A percentile compares a stretch with the other conserved stretches of the same genome.
phyloP scores from a whole-genome alignment of 2,797 vertebrate species.

The Danio choprae region DNA sequence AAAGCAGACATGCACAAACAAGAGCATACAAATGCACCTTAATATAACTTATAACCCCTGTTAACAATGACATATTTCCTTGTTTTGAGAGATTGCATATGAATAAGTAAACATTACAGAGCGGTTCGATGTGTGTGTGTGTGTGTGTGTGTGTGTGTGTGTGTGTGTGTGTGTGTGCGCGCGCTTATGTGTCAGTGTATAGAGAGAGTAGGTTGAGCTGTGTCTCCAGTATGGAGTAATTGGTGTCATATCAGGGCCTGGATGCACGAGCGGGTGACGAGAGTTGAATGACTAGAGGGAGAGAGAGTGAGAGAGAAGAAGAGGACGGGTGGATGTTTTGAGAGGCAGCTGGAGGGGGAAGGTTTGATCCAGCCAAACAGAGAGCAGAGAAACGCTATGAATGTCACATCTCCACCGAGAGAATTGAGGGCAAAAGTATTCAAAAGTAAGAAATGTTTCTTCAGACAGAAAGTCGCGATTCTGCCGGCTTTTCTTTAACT shows the following conservation, averaged over 20 bases:
- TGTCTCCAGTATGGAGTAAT: conserved; percentile 50
- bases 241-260: conserved; percentile 51
- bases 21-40: neutral
- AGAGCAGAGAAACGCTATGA: conserved; percentile 29
- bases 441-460: neutral
- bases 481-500: neutral
- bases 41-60: neutral
- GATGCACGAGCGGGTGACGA: conserved; percentile 35
- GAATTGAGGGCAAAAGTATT: conserved; percentile 18
- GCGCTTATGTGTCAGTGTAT: conserved; percentile 10
- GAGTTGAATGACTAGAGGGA: conserved; percentile 55
- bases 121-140: neutral
- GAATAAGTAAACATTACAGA: conserved; percentile 20
- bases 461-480: conserved; percentile 10
- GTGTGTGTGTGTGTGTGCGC: neutral
- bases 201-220: conserved; percentile 12
- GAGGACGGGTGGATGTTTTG: conserved; percentile 16
- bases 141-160: no score
- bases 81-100: conserved; percentile 20
- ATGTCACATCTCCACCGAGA: conserved; percentile 29
- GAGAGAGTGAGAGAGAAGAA: neutral
- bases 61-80: neutral
- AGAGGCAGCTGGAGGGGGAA: conserved; percentile 33
- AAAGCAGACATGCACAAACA: neutral
- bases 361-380: conserved; percentile 45